Conservation (phyloP, 2,888 invertebrate genomes). For the Darwinula stevensoni region DNA sequence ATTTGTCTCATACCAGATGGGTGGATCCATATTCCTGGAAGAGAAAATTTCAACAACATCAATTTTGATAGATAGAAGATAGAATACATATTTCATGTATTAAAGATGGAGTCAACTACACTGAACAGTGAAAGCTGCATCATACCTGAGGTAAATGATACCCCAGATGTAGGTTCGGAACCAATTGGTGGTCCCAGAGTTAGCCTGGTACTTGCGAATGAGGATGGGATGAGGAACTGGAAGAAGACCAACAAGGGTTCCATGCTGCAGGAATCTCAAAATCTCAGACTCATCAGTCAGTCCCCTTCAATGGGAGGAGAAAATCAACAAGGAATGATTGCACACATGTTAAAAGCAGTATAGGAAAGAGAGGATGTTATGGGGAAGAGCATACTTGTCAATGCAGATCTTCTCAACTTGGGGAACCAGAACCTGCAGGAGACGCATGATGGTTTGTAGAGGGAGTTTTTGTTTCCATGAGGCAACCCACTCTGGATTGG, state of each 20-base stretch:
- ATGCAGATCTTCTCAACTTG: constrained; percentile 99
- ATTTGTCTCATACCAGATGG: constrained; percentile 98
- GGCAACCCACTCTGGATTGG: constrained; percentile 81
- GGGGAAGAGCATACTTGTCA: constrained; percentile 43
- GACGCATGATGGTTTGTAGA: constrained; percentile 92
- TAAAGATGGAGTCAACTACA: no score
- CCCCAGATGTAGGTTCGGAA: constrained; percentile 99
- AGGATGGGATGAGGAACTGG: constrained; percentile 98
- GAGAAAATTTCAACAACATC: constrained; percentile 10
- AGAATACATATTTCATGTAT: constrained; percentile 5
- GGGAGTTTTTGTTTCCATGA: constrained; percentile 92
- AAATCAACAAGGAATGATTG: no score
- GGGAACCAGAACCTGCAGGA: constrained; percentile 90
- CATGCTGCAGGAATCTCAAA: constrained; percentile 90
- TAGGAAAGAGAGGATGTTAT: constrained; percentile 4
- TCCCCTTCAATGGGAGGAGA: constrained; percentile 29
- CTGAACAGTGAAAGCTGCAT: constrained; percentile 1
- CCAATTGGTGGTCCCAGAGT: constrained; percentile 95
- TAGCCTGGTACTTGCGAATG: constrained; percentile 95
- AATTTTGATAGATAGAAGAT: constrained; percentile 7
- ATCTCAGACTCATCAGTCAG: constrained; percentile 98
- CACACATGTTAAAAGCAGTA: constrained; percentile 6
- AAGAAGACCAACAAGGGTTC: constrained; percentile 79
- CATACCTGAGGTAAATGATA: constrained; percentile 74
- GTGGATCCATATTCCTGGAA: constrained; percentile 81